Conservation (phyloP, 2,113 vertebrate genomes). For the Amazona guildingii region DNA sequence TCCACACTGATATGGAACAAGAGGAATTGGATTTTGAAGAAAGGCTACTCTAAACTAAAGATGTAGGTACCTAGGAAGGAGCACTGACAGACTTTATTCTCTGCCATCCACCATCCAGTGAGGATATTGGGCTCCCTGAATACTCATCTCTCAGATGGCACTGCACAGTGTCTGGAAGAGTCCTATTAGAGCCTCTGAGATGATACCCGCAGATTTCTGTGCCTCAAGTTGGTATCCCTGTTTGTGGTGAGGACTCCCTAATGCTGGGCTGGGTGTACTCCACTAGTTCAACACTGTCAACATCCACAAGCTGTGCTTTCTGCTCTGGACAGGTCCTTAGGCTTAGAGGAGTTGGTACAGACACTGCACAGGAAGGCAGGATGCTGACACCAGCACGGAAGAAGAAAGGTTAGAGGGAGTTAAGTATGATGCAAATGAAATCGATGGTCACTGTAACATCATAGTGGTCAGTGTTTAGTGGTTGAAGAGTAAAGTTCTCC, state of each 20-base stretch:
- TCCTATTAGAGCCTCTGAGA: not conserved
- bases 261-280: not conserved
- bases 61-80: not conserved
- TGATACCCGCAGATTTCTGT: not conserved
- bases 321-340: not conserved
- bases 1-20: not conserved
- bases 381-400: not conserved
- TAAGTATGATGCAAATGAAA: not conserved
- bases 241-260: not conserved
- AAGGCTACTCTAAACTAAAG: not conserved
- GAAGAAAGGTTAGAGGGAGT: not conserved
- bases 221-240: fast-evolving
- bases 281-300: not conserved
- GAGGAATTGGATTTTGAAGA: not conserved
- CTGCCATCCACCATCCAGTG: not conserved
- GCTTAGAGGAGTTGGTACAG: not conserved
- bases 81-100: not conserved
- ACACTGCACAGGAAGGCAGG: not conserved
- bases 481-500: not conserved
- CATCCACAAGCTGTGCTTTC: not conserved
- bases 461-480: not conserved
- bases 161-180: not conserved
- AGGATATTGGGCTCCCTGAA: not conserved
- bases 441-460: not conserved
- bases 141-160: not conserved